Percentiles rank a stretch among this genome's conserved stretches.
Conservation (phyloP, 2,888 invertebrate species). For the Tetranychus truncatus region DNA sequence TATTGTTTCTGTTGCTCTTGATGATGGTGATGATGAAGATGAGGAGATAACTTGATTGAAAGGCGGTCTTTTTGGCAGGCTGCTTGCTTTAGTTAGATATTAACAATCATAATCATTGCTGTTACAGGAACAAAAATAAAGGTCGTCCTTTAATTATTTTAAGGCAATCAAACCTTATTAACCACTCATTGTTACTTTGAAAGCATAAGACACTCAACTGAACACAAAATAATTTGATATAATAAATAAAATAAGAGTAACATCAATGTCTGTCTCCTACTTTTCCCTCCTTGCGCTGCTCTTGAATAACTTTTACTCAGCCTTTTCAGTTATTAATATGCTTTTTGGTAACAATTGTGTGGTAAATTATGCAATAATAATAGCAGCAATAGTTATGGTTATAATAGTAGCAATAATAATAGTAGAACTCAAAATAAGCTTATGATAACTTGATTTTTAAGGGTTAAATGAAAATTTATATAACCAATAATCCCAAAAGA, state of each 20-base stretch:
- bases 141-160: neutral
- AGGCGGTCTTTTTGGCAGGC: neutral
- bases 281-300: no score
- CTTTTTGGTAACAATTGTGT: no score
- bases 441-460: neutral
- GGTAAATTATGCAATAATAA: neutral
- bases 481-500: neutral
- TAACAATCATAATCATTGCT: neutral
- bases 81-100: neutral
- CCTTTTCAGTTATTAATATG: no score
- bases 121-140: neutral
- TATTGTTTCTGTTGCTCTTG: neutral
- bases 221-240: no score
- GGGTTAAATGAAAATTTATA: neutral
- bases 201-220: neutral
- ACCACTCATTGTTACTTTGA: neutral
- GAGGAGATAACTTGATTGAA: neutral
- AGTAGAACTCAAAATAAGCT: no score
- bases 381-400: no score
- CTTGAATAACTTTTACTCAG: no score
- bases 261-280: no score
- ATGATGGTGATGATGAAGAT: neutral
- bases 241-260: no score
- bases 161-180: neutral
- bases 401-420: no score